These are phyloP conservation scores for Caenorhabditis brenneri DNA, from an alignment of 1,140 invertebrate species.

Conservation along the genomic window DNA sequence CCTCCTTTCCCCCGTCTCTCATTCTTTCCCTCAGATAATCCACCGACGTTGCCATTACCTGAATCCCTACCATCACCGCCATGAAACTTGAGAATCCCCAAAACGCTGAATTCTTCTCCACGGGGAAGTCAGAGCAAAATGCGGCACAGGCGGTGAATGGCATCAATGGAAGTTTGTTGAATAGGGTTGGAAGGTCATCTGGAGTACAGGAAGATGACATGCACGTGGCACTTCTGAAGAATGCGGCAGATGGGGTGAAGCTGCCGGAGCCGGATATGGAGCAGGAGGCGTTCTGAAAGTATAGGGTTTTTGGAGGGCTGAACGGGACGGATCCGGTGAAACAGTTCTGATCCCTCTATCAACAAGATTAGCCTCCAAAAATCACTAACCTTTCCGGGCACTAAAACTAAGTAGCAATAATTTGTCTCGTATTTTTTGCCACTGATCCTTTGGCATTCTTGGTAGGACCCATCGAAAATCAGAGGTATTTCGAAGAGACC, in stretches of 20 bases:
- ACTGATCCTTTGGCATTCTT: conserved; percentile 13
- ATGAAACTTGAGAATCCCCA: background rate
- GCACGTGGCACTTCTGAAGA: background rate
- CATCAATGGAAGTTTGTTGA: background rate
- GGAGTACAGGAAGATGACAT: background rate
- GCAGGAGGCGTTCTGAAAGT: background rate
- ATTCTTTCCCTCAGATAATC: background rate
- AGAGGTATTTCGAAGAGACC: conserved; percentile 7
- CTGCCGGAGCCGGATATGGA: background rate
- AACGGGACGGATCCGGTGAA: too few species aligned
- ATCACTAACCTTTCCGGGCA: background rate
- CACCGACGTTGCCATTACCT: background rate
- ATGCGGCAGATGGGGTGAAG: background rate
- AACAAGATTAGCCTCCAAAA: background rate
- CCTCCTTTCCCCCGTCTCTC: too few species aligned
- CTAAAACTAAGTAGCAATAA: background rate
- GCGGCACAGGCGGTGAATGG: background rate
- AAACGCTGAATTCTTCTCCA: background rate
- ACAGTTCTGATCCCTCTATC: too few species aligned
- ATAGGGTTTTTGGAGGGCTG: too few species aligned
- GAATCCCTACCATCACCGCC: background rate
- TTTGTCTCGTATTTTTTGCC: background rate
- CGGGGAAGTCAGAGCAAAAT: background rate
- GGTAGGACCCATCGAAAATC: conserved; percentile 13
- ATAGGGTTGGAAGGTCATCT: background rate